phyloP scores from a whole-genome alignment of 2,113 vertebrate species.

The Sorex araneus region DNA sequence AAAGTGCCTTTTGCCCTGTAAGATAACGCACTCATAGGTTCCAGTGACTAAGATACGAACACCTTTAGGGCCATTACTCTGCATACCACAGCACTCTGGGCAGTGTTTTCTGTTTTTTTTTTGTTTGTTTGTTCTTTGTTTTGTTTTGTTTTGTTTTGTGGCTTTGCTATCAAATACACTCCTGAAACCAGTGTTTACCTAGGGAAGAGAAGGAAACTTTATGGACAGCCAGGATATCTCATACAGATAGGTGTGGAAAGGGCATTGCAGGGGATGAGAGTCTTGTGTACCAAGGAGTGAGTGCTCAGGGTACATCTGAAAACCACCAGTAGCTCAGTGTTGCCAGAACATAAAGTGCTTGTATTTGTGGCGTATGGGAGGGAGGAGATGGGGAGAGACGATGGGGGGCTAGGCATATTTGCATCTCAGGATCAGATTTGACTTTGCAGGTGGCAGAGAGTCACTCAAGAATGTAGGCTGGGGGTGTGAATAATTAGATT shows the following conservation, averaged over 20 bases:
- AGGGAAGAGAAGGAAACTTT: not conserved
- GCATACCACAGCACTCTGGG: not conserved
- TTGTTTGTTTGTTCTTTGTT: no score
- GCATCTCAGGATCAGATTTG: not conserved
- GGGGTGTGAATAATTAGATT: not conserved
- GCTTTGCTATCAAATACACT: not conserved
- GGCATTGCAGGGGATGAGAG: not conserved
- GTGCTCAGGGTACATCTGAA: not conserved
- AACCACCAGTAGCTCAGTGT: not conserved
- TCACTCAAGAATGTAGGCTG: not conserved
- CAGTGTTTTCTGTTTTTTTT: not conserved
- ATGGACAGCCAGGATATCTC: not conserved
- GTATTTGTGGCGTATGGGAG: not conserved
- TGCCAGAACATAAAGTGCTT: not conserved
- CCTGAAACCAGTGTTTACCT: not conserved
- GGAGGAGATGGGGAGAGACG: not conserved
- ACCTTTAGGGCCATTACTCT: not conserved
- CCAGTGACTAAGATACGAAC: not conserved
- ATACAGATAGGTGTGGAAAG: not conserved
- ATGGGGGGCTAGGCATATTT: not conserved
- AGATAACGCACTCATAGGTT: not conserved
- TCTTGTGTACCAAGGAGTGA: no score
- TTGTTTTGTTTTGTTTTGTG: no score
- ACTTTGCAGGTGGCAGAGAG: not conserved
- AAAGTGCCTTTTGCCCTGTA: not conserved